phyloP scores from a whole-genome alignment of 37 sponge, comb jelly and placozoan species.

The Ianthella basta region DNA sequence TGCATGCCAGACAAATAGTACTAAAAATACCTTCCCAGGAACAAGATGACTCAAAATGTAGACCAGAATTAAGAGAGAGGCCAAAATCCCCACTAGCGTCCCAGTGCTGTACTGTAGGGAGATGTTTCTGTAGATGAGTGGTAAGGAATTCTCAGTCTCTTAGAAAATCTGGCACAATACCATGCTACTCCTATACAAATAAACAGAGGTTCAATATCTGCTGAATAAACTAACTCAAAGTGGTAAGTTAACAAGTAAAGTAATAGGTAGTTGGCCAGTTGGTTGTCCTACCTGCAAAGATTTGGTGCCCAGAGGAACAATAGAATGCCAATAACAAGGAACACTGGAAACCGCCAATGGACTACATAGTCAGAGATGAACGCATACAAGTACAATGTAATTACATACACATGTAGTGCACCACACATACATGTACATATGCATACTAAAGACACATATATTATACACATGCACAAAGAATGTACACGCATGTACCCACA shows the following conservation, averaged over 20 bases:
- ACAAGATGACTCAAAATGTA: slow-evolving; percentile 66
- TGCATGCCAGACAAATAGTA: background rate
- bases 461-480: background rate
- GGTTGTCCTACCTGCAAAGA: slow-evolving; percentile 43
- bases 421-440: background rate
- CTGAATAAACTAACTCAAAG: no score
- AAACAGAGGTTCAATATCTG: no score
- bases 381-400: background rate
- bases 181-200: no score
- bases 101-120: slow-evolving; percentile 58
- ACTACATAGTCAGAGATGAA: background rate
- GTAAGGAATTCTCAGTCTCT: no score
- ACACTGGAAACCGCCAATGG: slow-evolving; percentile 15
- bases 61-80: slow-evolving; percentile 66
- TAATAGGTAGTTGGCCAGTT: no score
- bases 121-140: slow-evolving; percentile 46
- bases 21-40: slow-evolving; percentile 36
- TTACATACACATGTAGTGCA: background rate
- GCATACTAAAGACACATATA: background rate
- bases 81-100: slow-evolving; percentile 62
- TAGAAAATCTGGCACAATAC: no score
- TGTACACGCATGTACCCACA: background rate
- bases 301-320: slow-evolving; percentile 60
- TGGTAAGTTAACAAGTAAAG: no score
- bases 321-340: slow-evolving; percentile 45